phyloP scores from a whole-genome alignment of 2,113 vertebrate species.

The Eurystomus gularis region DNA sequence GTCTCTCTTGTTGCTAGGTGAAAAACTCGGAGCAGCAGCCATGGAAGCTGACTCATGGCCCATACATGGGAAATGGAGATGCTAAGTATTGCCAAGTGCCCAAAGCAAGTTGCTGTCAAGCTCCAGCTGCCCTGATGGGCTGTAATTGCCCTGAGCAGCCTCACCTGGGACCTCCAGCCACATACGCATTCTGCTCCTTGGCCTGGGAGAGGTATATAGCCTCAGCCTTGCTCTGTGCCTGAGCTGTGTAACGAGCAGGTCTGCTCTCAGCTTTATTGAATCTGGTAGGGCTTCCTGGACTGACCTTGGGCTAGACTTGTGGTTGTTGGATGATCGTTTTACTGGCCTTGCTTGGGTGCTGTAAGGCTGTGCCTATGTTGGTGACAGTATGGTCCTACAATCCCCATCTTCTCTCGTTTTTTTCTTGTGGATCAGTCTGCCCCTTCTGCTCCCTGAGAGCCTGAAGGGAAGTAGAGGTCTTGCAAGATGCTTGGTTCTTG shows the following conservation, averaged over 20 bases:
- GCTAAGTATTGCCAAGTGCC: not conserved
- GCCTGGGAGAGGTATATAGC: not conserved
- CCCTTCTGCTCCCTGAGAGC: not conserved
- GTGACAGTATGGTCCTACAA: not conserved
- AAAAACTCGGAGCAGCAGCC: conserved; percentile 52
- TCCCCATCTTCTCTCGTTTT: not conserved
- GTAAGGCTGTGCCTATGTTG: not conserved
- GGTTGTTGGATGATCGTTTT: not conserved
- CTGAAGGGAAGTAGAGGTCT: not conserved
- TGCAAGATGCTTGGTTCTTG: not conserved
- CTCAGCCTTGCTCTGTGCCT: not conserved
- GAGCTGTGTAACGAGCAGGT: not conserved
- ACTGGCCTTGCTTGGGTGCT: not conserved
- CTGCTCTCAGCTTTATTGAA: not conserved
- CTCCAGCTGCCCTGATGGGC: not conserved
- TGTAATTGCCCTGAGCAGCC: not conserved
- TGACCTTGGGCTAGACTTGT: not conserved
- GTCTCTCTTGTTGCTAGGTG: conserved; percentile 60
- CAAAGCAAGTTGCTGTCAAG: rapidly evolving
- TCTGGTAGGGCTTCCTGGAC: not conserved
- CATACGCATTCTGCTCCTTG: not conserved
- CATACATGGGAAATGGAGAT: not conserved
- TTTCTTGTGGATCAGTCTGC: not conserved
- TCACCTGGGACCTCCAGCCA: not conserved
- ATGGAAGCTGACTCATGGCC: conserved; percentile 47